Evolutionary conservation across 1,140 invertebrate species (phyloP).

Genomic region (Diuraphis noxia): DNA sequence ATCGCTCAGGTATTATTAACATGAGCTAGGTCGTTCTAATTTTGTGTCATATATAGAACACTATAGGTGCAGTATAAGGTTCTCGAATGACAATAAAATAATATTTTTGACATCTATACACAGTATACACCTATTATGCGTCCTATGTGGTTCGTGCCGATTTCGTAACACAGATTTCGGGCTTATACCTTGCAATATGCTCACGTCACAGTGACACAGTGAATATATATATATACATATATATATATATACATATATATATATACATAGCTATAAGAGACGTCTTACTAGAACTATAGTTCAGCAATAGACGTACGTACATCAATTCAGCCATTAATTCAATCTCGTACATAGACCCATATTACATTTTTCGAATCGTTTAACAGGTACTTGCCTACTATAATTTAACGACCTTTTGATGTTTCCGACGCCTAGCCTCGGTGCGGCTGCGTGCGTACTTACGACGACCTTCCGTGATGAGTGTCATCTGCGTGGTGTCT

Average conservation of each 20-base stretch:
- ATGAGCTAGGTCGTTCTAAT: not conserved
- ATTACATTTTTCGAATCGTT: not conserved
- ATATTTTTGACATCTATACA: not conserved
- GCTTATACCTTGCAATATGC: too few relatives aligned
- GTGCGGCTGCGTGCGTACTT: not conserved
- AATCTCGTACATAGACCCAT: not conserved
- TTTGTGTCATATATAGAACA: not conserved
- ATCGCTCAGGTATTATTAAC: not conserved
- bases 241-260: too few relatives aligned
- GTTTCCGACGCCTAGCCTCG: not conserved
- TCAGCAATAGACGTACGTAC: not conserved
- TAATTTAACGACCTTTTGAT: not conserved
- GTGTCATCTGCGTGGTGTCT: not conserved
- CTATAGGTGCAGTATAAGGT: not conserved
- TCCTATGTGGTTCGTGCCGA: not conserved
- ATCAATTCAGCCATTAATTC: not conserved
- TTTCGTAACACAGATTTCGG: not conserved
- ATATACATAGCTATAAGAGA: too few relatives aligned
- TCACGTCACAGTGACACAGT: too few relatives aligned
- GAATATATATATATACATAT: too few relatives aligned
- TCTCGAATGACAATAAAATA: not conserved
- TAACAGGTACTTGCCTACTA: not conserved
- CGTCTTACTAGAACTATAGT: too few relatives aligned
- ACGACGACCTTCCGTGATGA: not conserved
- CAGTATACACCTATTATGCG: too few relatives aligned